Base-by-base conservation (phyloP, 2,888 invertebrate species). In the Cantharis rustica region DNA sequence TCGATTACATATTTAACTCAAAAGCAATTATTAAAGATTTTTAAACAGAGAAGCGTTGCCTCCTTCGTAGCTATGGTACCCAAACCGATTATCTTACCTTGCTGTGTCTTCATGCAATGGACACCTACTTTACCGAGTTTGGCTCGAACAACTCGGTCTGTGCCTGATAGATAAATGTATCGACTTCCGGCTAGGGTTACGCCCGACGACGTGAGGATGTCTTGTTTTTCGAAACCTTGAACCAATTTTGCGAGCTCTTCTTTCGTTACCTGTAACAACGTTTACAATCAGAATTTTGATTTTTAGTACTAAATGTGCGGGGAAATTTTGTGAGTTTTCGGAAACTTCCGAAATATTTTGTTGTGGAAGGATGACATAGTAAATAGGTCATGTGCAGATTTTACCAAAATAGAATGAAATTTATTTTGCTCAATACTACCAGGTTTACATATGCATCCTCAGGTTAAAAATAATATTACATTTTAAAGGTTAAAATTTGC, bases 61-160 rank as follows among this genome's bases (percentile, higher is more conserved):
- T 13, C n/a, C 13, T 47, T 47, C n/a, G 47, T n/a, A 47, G n/a
- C 13, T n/a, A 47, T n/a, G 47, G 47, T n/a, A 47, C 47, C 1
- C 1, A n/a, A 31, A 13, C 11, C 16, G 66, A 62, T 62, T 17
- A 23, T 83, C 89, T 89, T 89, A 95, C 95, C 95, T 93, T 97
- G 96, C 91, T 93, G 93, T 90, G 97, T 97, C 92, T 96, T 97
- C 96, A 97, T 96, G 95, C 96, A 96, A 89, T 97, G 97, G 84
- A 96, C 95, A 87, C 97, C 97, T 89, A 95, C 95, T 91, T 96
- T 96, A 89, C 96, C 96, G 86, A 96, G 92, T 91, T 96, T 97
- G 89, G 96, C 96, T 91, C 96, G 94, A 90, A 97, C 95, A 87
- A 97, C 96, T 89, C 95, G 94, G 89, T 97, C 96, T 90, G 96